These are phyloP conservation scores for Acyrthosiphon pisum DNA, from an alignment of 1,140 invertebrate genomes.

Conservation along the genomic window DNA sequence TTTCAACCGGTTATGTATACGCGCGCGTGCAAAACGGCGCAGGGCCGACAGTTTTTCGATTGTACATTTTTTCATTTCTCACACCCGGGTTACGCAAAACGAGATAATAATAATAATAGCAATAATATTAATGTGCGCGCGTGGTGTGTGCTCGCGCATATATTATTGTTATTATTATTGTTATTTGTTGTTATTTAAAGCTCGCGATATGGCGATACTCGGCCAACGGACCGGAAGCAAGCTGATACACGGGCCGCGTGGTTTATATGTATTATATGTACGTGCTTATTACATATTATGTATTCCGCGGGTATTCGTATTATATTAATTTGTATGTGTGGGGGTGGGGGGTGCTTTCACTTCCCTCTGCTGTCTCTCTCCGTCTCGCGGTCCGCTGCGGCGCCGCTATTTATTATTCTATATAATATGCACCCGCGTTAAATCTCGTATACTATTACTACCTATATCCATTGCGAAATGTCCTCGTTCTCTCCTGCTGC, in stretches of 20 bases:
- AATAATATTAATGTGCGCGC: not conserved
- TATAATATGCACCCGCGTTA: not conserved
- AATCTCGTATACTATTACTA: not conserved
- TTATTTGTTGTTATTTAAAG: conserved; percentile 34
- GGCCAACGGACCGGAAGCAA: conserved; percentile 1
- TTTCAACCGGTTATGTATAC: not conserved
- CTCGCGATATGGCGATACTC: not conserved
- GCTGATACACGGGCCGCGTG: not conserved
- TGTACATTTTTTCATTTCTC: not conserved
- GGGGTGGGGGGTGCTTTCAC: not conserved
- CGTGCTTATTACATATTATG: not conserved
- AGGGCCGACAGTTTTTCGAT: not conserved
- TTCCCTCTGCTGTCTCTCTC: not conserved
- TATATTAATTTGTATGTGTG: not conserved
- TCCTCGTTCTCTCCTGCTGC: not conserved
- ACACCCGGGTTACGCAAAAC: not conserved
- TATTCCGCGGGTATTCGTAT: not conserved
- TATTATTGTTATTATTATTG: not conserved
- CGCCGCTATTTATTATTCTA: too few relatives aligned
- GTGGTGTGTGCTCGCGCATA: not conserved
- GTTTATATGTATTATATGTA: not conserved
- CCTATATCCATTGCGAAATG: not conserved
- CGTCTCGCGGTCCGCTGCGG: not conserved
- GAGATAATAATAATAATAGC: not conserved
- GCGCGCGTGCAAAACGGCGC: not conserved